phyloP scores from a whole-genome alignment of 2,113 vertebrate genomes.

The Lasiurus cinereus region DNA sequence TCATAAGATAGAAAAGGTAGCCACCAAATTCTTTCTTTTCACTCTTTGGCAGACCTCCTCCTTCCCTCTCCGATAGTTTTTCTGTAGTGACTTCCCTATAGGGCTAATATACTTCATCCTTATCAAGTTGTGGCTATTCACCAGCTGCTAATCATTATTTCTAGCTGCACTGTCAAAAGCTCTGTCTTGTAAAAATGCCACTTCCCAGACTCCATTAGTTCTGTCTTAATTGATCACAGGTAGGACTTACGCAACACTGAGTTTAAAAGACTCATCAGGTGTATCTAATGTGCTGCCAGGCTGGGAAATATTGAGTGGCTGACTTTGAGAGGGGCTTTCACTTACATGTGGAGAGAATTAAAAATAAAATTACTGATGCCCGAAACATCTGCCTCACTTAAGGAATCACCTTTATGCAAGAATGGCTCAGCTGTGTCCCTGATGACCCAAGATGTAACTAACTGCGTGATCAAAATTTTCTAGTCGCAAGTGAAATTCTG shows the following conservation, averaged over 20 bases:
- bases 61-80: too few relatives aligned
- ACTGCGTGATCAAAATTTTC: not conserved
- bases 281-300: not conserved
- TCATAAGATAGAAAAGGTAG: not conserved
- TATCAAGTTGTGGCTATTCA: not conserved
- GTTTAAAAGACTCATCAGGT: not conserved
- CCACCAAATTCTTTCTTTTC: not conserved
- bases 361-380: not conserved
- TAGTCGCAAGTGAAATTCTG: not conserved
- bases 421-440: not conserved
- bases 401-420: not conserved
- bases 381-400: not conserved
- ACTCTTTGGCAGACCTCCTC: not conserved
- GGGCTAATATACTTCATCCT: not conserved
- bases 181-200: constrained; percentile 14
- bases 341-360: not conserved
- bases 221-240: not conserved
- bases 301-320: not conserved
- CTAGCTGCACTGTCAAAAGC: not conserved
- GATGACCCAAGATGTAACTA: not conserved
- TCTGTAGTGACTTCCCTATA: not conserved
- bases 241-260: not conserved
- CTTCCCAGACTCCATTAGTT: not conserved
- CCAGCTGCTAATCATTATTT: not conserved
- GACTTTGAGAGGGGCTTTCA: not conserved